Evolutionary conservation across 1,140 invertebrate genomes (phyloP).

Genomic region (Drosophila nikananu): DNA sequence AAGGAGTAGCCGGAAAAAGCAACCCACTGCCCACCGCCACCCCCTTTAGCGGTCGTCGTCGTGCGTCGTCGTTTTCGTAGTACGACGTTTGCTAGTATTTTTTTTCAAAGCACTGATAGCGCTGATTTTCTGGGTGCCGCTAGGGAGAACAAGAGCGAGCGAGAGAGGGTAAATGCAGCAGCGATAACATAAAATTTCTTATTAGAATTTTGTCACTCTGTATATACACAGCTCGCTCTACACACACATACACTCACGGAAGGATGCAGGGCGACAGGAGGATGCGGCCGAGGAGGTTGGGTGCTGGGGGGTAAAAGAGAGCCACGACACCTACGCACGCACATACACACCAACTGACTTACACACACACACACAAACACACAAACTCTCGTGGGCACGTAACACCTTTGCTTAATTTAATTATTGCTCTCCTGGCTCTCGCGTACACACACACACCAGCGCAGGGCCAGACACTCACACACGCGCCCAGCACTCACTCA

Average conservation of each 20-base stretch:
- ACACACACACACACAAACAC: conserved; percentile 7
- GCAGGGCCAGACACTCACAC: conserved; percentile 49
- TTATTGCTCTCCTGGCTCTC: conserved; percentile 74
- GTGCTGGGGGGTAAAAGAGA: conserved; percentile 13
- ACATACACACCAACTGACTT: conserved; percentile 20
- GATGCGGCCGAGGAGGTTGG: background rate
- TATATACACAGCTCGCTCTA: conserved; percentile 68
- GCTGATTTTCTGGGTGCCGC: conserved; percentile 28
- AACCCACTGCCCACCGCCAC: conserved; percentile 33
- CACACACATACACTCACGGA: background rate
- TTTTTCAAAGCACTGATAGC: conserved; percentile 50
- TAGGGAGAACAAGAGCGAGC: background rate
- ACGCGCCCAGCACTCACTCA: conserved; percentile 18
- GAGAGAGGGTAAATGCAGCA: conserved; percentile 23
- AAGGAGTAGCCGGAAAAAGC: conserved; percentile 70
- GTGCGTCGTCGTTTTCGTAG: conserved; percentile 73
- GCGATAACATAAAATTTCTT: conserved; percentile 75
- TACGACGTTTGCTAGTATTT: conserved; percentile 75
- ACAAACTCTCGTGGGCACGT: conserved; percentile 53
- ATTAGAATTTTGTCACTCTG: conserved; percentile 76
- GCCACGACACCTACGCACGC: conserved; percentile 44
- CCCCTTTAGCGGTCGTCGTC: conserved; percentile 25
- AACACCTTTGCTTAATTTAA: conserved; percentile 78
- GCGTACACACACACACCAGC: conserved; percentile 56
- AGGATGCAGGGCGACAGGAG: conserved; percentile 21